Evolutionary conservation across 2,888 invertebrate genomes (phyloP).

Genomic region (Lepidonotus clava): DNA sequence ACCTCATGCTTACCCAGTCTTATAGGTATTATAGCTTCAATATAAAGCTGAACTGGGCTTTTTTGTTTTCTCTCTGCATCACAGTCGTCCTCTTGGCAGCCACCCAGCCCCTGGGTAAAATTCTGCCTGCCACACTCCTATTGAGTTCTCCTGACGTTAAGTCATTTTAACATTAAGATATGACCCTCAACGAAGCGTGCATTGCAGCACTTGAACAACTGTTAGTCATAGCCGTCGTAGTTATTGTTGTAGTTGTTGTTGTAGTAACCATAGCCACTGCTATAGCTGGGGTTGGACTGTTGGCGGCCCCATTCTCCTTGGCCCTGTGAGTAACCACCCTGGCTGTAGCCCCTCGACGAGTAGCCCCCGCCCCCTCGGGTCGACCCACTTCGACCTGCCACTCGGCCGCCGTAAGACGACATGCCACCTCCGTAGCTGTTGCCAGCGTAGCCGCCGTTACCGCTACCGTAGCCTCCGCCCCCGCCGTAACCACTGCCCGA

Average conservation of each 20-base stretch:
- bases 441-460: background rate
- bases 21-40: slow-evolving; percentile 21
- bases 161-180: slow-evolving; percentile 39
- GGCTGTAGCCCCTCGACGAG: slow-evolving; percentile 38
- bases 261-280: slow-evolving; percentile 19
- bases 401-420: background rate
- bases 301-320: slow-evolving; percentile 39
- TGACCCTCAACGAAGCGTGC: slow-evolving; percentile 38
- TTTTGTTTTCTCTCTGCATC: slow-evolving; percentile 14
- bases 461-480: slow-evolving; percentile 18
- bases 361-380: slow-evolving; percentile 19
- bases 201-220: slow-evolving; percentile 23
- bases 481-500: background rate
- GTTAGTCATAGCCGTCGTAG: slow-evolving; percentile 41
- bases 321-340: slow-evolving; percentile 29
- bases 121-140: slow-evolving; percentile 30
- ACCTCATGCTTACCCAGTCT: slow-evolving; percentile 32
- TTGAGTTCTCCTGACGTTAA: slow-evolving; percentile 32
- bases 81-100: slow-evolving; percentile 47
- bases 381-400: slow-evolving; percentile 10
- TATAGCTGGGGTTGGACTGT: slow-evolving; percentile 28
- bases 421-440: background rate
- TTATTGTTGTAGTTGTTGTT: slow-evolving; percentile 40
- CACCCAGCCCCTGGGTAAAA: slow-evolving; percentile 32
- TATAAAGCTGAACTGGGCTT: background rate